Base-by-base conservation (phyloP, 1,140 invertebrate species). In the Zaprionus capensis region DNA sequence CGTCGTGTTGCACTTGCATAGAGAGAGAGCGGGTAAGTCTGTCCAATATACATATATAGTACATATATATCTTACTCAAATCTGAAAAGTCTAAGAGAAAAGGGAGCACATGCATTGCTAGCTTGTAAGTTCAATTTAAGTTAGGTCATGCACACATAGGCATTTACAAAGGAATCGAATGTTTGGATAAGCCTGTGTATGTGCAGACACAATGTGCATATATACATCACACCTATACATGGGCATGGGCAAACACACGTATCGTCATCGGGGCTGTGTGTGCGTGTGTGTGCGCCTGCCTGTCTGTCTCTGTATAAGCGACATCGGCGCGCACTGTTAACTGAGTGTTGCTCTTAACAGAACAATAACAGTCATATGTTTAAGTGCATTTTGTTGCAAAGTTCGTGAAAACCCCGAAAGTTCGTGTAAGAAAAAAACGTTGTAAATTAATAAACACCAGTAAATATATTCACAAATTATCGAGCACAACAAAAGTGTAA, bases 21-120 rank as follows among this genome's bases (percentile, higher is more conserved):
- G 73, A 56, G 82, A 17, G 77, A 56, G 83, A 46, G 46, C 20
- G 46, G 46, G 83, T 87, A 88, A 87, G 83, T 87, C 44, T 11
- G 44, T 11, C 15, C 22, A 63, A 57, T 31, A 75, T 22, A 62
- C 38, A 53, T 2, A 62, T 51, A 53, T 2, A 46, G 5, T 34
- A 28, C 26, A 64, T 44, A 41, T 28, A 22, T 34, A 34, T 38
- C 36, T 38, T 15, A 15, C 14, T 15, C 2, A 26, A 28, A 49
- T 44, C 31, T 34, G 20, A 26, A 28, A 46, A 26, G 9, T 46
- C 41, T 46, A 9, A 28, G 24, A 17, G 24, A 53, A 56, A n/a
- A n/a, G 28, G 20, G 38, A 31, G 28, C 49, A 38, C 3, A 20
- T 12, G n/a, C 36, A 34, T 28, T 55, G 51, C 14, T 65, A 44